Conservation (phyloP, 2,888 invertebrate species). For the Acholoe squamosa region DNA sequence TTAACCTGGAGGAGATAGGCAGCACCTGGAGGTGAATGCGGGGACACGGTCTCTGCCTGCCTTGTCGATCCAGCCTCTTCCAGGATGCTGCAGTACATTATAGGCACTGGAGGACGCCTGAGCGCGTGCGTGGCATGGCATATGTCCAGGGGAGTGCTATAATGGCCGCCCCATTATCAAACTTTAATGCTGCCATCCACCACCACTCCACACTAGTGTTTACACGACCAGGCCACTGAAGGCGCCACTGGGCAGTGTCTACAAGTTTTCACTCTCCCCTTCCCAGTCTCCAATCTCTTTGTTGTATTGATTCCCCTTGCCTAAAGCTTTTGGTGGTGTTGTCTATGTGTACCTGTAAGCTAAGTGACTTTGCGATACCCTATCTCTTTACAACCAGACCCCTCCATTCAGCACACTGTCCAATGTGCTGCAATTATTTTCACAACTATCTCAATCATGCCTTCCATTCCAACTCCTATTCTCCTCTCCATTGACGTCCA, state of each 20-base stretch:
- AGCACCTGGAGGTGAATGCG: background rate
- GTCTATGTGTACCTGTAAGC: no score
- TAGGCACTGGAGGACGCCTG: constrained; percentile 3
- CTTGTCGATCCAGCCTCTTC: background rate
- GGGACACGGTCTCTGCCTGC: background rate
- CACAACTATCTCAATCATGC: no score
- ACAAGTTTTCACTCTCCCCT: background rate
- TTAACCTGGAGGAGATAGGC: constrained; percentile 3
- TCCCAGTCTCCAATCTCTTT: constrained; percentile 18
- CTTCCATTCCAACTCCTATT: no score
- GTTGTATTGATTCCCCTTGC: background rate
- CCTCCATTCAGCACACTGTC: no score
- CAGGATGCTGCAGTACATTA: background rate
- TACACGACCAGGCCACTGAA: background rate
- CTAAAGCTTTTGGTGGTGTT: no score
- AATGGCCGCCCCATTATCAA: constrained; percentile 24
- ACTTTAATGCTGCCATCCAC: constrained; percentile 18
- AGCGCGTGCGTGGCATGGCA: constrained; percentile 45
- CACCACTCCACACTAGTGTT: constrained; percentile 3
- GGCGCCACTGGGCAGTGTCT: background rate
- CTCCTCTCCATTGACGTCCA: no score
- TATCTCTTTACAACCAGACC: no score
- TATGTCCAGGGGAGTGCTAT: constrained; percentile 5
- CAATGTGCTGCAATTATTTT: no score
- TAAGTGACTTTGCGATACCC: no score